Percentiles rank a stretch among this genome's conserved stretches.
Evolutionary conservation across 1,140 invertebrate genomes (phyloP).

Genomic region (Rhopalosiphum maidis): DNA sequence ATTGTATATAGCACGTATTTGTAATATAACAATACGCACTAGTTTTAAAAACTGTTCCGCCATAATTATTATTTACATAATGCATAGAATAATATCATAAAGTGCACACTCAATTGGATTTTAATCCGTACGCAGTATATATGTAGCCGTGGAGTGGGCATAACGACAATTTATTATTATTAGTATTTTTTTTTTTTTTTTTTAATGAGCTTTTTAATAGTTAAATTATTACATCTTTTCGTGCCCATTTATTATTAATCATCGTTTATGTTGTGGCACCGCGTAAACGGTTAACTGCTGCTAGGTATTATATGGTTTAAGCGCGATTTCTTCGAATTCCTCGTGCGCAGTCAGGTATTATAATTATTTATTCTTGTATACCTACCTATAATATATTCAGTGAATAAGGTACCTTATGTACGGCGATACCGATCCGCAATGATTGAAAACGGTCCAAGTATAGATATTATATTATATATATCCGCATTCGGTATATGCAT

Average conservation of each 20-base stretch:
- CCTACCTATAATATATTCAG: neutral
- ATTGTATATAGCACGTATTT: neutral
- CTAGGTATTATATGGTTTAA: neutral
- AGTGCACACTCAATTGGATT: neutral
- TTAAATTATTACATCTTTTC: neutral
- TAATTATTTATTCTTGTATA: neutral
- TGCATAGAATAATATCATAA: neutral
- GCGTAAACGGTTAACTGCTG: neutral
- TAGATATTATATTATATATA: neutral
- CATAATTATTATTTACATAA: neutral
- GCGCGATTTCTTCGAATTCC: neutral
- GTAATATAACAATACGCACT: neutral
- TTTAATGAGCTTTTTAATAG: neutral
- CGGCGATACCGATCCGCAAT: neutral
- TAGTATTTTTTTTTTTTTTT: neutral
- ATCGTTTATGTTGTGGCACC: neutral
- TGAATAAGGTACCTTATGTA: neutral
- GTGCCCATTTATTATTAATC: neutral
- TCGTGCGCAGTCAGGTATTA: neutral
- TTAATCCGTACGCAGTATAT: neutral
- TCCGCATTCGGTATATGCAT: neutral
- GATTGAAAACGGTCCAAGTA: neutral
- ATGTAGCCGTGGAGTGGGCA: neutral
- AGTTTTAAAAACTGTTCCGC: neutral
- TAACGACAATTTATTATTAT: neutral